Percentiles rank a stretch among this genome's conserved stretches.
Conservation (phyloP, 2,888 invertebrate species). For the Cheilosia variabilis region DNA sequence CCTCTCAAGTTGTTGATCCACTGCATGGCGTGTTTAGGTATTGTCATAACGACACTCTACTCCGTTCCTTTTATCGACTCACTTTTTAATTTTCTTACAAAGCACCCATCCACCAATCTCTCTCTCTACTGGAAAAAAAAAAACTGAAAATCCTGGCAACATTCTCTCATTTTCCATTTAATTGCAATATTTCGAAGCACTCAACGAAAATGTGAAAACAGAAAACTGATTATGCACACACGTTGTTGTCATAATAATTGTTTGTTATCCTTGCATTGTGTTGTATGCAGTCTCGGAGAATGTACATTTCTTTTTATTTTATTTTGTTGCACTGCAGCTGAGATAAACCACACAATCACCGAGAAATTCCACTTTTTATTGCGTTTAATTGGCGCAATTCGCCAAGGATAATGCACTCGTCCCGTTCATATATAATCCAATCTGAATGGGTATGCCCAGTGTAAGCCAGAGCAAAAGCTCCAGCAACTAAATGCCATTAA, state of each 20-base stretch:
- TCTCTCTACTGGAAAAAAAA: too few relatives aligned
- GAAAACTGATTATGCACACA: slow-evolving; percentile 33
- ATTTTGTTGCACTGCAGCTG: slow-evolving; percentile 8
- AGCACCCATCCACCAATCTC: too few relatives aligned
- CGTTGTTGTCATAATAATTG: slow-evolving; percentile 35
- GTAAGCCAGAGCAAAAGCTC: slow-evolving; percentile 9
- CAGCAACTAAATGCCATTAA: slow-evolving; percentile 43
- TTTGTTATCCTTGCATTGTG: slow-evolving; percentile 34
- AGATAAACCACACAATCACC: slow-evolving; percentile 49
- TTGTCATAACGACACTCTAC: too few relatives aligned
- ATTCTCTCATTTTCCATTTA: not conserved
- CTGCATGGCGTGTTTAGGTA: too few relatives aligned
- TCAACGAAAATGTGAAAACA: not conserved
- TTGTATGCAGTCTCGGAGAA: not conserved
- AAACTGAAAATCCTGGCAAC: too few relatives aligned
- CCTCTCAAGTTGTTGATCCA: too few relatives aligned
- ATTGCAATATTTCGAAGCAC: slow-evolving; percentile 7
- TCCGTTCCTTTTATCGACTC: too few relatives aligned
- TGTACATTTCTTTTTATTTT: not conserved
- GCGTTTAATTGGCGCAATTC: slow-evolving; percentile 56
- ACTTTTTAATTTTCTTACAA: too few relatives aligned
- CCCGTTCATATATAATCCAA: slow-evolving; percentile 18
- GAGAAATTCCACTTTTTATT: slow-evolving; percentile 30
- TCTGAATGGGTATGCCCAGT: slow-evolving; percentile 9
- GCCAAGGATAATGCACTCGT: slow-evolving; percentile 46